phyloP scores from a whole-genome alignment of 2,797 vertebrate species.

The Myotis pilosus region DNA sequence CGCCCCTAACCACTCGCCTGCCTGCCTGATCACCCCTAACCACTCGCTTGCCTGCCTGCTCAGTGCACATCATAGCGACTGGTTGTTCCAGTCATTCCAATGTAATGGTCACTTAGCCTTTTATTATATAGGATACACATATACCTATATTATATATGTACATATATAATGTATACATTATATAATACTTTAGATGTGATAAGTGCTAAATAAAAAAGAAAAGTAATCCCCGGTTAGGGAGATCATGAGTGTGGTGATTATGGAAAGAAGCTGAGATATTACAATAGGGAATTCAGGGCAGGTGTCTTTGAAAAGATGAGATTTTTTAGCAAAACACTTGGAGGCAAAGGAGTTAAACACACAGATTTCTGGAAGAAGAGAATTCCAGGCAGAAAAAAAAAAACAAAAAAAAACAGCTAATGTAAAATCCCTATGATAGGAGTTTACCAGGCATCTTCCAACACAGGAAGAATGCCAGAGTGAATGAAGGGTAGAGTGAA shows the following conservation, averaged over 20 bases:
- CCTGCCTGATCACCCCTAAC: too few relatives aligned
- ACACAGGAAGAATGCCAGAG: background rate
- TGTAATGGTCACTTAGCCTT: too few relatives aligned
- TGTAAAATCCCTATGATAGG: background rate
- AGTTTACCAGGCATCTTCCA: background rate
- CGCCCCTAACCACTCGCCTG: too few relatives aligned
- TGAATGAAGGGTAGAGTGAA: background rate
- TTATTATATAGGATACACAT: too few relatives aligned
- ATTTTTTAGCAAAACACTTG: constrained; percentile 7
- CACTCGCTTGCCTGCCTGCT: too few relatives aligned
- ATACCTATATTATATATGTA: too few relatives aligned
- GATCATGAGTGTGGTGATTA: background rate
- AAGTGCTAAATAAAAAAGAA: background rate
- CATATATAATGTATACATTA: background rate
- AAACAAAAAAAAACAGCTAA: background rate
- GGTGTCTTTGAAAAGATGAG: background rate
- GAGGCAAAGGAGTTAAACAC: background rate
- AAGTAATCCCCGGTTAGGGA: background rate
- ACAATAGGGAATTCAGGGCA: background rate
- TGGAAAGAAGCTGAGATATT: background rate
- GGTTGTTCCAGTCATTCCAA: too few relatives aligned
- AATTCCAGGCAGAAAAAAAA: background rate
- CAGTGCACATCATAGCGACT: too few relatives aligned
- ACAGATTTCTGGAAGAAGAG: background rate
- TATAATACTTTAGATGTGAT: background rate